These are phyloP conservation scores for Magallana gigas DNA, from an alignment of 1,140 invertebrate genomes.

Conservation along the genomic window DNA sequence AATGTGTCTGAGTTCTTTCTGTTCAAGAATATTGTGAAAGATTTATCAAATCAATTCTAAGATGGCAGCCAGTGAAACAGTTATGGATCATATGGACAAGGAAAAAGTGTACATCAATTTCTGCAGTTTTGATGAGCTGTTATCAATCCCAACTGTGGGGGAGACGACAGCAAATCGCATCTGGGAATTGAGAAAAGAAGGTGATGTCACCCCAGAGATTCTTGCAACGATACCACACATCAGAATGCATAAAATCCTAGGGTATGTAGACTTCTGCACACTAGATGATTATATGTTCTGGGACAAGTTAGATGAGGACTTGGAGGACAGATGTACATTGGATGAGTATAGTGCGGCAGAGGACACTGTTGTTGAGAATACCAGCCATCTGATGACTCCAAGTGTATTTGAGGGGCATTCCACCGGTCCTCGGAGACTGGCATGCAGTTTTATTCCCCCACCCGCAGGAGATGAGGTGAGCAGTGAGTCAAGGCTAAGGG, in stretches of 20 bases:
- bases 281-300: conserved; percentile 1
- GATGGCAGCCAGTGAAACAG: no score
- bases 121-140: conserved; percentile 34
- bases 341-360: not conserved
- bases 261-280: conserved; percentile 18
- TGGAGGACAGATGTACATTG: not conserved
- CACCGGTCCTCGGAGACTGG: not conserved
- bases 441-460: conserved; percentile 1
- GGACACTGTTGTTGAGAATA: not conserved
- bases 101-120: conserved; percentile 44
- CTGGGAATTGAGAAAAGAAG: conserved; percentile 41
- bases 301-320: not conserved
- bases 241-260: conserved; percentile 19
- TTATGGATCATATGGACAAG: no score
- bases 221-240: conserved; percentile 25
- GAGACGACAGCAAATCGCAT: conserved; percentile 35
- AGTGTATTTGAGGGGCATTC: not conserved
- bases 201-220: conserved; percentile 30
- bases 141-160: conserved; percentile 28
- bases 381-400: not conserved
- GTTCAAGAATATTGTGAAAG: no score
- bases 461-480: not conserved
- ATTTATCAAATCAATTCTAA: no score
- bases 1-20: no score
- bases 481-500: not conserved